phyloP scores from a whole-genome alignment of 2,888 invertebrate genomes.

The Ephialtes manifestator region DNA sequence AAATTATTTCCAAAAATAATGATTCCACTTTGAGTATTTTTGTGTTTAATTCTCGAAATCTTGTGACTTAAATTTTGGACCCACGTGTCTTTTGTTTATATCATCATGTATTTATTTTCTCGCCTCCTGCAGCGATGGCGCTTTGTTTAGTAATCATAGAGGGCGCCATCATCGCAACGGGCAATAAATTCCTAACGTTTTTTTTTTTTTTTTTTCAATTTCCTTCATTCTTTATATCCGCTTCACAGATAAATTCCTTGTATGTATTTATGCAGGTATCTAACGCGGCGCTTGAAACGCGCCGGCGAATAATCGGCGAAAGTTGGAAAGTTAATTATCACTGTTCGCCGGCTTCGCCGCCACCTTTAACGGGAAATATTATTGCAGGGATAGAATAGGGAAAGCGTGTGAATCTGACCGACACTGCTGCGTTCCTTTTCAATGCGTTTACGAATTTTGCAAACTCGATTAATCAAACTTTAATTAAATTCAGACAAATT shows the following conservation, averaged over 20 bases:
- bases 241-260: neutral
- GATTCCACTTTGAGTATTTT: neutral
- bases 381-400: slow-evolving; percentile 65
- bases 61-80: neutral
- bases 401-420: slow-evolving; percentile 72
- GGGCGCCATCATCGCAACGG: neutral
- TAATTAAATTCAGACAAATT: slow-evolving; percentile 32
- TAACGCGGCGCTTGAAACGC: slow-evolving; percentile 27
- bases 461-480: slow-evolving; percentile 3
- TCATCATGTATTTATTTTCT: slow-evolving; percentile 13
- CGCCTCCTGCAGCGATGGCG: neutral
- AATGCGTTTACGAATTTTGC: slow-evolving; percentile 16
- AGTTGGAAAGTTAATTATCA: slow-evolving; percentile 73
- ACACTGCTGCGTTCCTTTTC: neutral
- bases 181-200: slow-evolving; percentile 8
- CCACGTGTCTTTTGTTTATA: slow-evolving; percentile 39
- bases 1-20: too few relatives aligned
- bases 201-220: neutral
- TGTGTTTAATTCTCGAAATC: neutral
- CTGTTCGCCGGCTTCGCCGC: slow-evolving; percentile 32
- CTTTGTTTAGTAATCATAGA: slow-evolving; percentile 24
- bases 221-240: neutral
- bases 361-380: slow-evolving; percentile 50
- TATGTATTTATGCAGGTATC: slow-evolving; percentile 7
- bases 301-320: slow-evolving; percentile 69